Evolutionary conservation across 2,888 invertebrate species (phyloP), one percentile per base, ranked within the genome.

Genomic region (Lissonota sp.): DNA sequence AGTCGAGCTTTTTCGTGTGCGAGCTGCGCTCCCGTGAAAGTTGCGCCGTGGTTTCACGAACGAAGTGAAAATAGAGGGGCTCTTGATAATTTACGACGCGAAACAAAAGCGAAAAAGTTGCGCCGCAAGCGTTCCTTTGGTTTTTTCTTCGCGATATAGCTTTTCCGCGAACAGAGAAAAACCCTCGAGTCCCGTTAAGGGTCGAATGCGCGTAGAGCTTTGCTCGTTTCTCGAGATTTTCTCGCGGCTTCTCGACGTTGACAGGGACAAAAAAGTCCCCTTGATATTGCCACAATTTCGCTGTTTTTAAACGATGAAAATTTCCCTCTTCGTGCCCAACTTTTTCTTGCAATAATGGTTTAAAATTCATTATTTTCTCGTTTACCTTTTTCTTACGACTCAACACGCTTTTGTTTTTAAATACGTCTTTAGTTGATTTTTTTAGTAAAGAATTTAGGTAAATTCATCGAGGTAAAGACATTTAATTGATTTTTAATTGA

Each of bases 81-180:
- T 79, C 79, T 82, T 78, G 79, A 83, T 82, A 81, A 85, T 84
- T 83, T 85, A 84, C 80, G 83, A 80, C 66, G 77, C 57, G 57
- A 79, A 81, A 83, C 80, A 80, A 83, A 74, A 73, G 75, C 53
- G 53, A 55, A 71, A 72, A 72, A 72, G 62, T 62, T 62, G 51
- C 49, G 40, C 40, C 10, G 37, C 37, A 14, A 26, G 26, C 26
- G 26, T 53, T 53, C 6, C 6, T 5, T 53, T 12, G 12, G 6
- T 53, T 12, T 51, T n/a, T 57, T 39, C n/a, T 12, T 72, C 44
- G 40, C 57, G 26, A 26, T 26, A 26, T 26, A 26, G 26, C 26
- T 26, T 26, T 26, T 26, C 26, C 26, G 26, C 26, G 26, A 26
- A 26, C 26, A 26, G 26, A 26, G 26, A 26, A 26, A 26, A 26